Base-by-base conservation (phyloP, 2,888 invertebrate genomes). In the Ophion obscuratus region DNA sequence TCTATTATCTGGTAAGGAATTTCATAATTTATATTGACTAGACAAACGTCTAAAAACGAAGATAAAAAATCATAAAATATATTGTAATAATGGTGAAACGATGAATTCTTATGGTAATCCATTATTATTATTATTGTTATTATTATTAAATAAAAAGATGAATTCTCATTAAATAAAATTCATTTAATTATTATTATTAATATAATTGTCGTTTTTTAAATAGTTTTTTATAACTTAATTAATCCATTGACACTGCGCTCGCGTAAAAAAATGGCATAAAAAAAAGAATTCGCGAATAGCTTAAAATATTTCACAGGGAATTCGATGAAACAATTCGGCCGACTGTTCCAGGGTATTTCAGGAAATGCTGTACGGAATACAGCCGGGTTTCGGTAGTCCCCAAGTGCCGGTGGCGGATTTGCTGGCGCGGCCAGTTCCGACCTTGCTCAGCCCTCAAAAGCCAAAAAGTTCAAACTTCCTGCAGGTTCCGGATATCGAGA, bases 331-430 rank as follows among this genome's bases (percentile, higher is more conserved):
- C 3, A 59, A 24, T 20, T 47, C 59, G 66, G 40, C 27, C 67
- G 10, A 70, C 17, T 73, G 73, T 86, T 93, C 0, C 94, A 96
- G 97, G 90, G 97, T 97, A n/a, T 97, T 97, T 93, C 97, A 98
- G 95, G 98, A 98, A 95, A 98, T 98, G 98, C 95, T 98, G 74
- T 98, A 98, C 93, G 98, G 98, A 82, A 98, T 98, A 91, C 98
- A 98, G 93, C 97, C 98, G 0, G 98, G 98, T 76, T 98, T 98
- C 92, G 98, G 98, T 4, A 98, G 98, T 70, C 98, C 98, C 0
- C 98, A 98, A 95, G 98, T 98, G 87, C 98, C 98, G 0, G 98
- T 98, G 3, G 98, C 98, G 0, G 98, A 98, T 94, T 95, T 98
- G 71, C 95, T 98, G 81, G 96, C 98, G 0, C 95, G 98, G 81